Percentiles rank a stretch among this genome's conserved stretches.
Conservation (phyloP, 2,113 vertebrate species). For the Cyanoramphus novaezelandiae region DNA sequence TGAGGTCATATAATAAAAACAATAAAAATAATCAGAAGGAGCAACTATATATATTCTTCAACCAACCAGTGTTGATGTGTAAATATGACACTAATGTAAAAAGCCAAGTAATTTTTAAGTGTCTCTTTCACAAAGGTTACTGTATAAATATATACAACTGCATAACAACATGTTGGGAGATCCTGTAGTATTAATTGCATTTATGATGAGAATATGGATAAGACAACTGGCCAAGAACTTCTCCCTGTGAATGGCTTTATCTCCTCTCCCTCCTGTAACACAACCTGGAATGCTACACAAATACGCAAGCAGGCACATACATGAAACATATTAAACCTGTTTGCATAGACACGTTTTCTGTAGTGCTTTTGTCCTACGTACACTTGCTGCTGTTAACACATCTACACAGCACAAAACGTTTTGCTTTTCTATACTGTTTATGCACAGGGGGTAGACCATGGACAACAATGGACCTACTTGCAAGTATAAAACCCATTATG, state of each 20-base stretch:
- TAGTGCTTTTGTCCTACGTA: neutral
- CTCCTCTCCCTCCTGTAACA: neutral
- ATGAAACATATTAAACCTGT: neutral
- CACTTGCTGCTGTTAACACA: neutral
- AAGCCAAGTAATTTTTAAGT: neutral
- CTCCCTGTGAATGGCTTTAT: neutral
- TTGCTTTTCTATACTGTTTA: neutral
- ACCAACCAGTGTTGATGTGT: neutral
- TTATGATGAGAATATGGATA: neutral
- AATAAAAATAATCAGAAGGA: neutral
- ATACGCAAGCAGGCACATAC: accelerated
- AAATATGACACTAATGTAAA: neutral
- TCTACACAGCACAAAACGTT: neutral
- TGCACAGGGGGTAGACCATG: neutral
- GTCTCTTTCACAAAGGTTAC: neutral
- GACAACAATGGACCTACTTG: neutral
- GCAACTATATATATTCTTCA: neutral
- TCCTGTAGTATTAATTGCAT: neutral
- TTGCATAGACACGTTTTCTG: neutral
- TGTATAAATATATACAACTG: neutral
- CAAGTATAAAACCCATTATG: neutral
- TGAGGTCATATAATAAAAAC: neutral
- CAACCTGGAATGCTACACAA: accelerated
- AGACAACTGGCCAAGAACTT: neutral
- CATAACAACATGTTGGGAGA: neutral